phyloP scores from a whole-genome alignment of 1,140 invertebrate genomes.

The Aphis gossypii region DNA sequence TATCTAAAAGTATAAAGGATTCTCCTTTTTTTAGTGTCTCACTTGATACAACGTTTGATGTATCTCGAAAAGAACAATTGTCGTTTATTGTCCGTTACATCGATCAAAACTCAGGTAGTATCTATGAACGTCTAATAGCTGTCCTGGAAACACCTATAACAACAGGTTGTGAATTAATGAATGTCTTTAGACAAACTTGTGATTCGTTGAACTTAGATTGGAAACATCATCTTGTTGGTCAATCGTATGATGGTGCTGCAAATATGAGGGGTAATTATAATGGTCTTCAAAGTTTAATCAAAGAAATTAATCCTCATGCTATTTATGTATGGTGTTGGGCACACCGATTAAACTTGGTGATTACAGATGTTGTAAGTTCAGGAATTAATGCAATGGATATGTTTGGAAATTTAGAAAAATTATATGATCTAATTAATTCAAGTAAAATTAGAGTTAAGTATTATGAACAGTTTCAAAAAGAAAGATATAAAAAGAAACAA shows the following conservation, averaged over 20 bases:
- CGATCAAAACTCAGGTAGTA: neutral
- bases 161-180: neutral
- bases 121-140: slow-evolving; percentile 1
- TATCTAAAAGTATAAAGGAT: slow-evolving; percentile 6
- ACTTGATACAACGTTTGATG: slow-evolving; percentile 32
- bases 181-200: neutral
- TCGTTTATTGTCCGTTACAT: slow-evolving; percentile 10
- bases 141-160: neutral
- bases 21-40: slow-evolving; percentile 23
- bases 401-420: slow-evolving; percentile 21
- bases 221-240: neutral
- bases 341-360: neutral
- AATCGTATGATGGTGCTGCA: slow-evolving; percentile 11
- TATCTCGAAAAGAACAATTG: neutral
- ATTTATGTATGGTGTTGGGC: neutral
- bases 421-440: neutral
- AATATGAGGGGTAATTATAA: slow-evolving; percentile 13
- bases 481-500: slow-evolving; percentile 3
- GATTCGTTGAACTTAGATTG: neutral
- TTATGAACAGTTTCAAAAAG: slow-evolving; percentile 24
- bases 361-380: neutral
- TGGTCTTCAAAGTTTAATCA: neutral
- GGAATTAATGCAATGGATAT: neutral
- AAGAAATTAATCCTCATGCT: neutral
- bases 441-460: neutral